These are phyloP conservation scores for Carpatolechia fugitivella DNA, from an alignment of 2,888 invertebrate species.

Conservation along the genomic window DNA sequence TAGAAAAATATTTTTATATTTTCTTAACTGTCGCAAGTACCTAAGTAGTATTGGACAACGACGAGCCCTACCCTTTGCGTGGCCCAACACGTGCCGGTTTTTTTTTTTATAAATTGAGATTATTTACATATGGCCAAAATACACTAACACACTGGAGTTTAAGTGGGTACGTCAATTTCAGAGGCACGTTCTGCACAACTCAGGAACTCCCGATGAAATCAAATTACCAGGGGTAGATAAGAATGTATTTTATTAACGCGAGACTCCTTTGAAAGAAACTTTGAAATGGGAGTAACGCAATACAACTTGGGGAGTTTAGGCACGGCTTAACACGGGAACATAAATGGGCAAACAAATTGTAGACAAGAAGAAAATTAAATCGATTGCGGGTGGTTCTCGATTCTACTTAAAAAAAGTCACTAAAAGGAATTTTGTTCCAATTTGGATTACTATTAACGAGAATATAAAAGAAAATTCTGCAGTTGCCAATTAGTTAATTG, in stretches of 20 bases:
- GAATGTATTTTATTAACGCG: slow-evolving; percentile 23
- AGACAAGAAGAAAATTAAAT: too few relatives aligned
- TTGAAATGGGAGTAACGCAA: slow-evolving; percentile 19
- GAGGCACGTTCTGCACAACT: slow-evolving; percentile 15
- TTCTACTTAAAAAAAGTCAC: too few relatives aligned
- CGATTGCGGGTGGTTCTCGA: not conserved
- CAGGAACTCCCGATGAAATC: slow-evolving; percentile 16
- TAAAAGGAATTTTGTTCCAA: too few relatives aligned
- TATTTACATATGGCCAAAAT: not conserved
- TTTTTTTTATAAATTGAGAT: too few relatives aligned
- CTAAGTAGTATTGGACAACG: too few relatives aligned
- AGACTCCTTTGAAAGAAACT: slow-evolving; percentile 20
- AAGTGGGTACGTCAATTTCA: slow-evolving; percentile 10
- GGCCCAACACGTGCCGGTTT: too few relatives aligned
- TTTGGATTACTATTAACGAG: too few relatives aligned
- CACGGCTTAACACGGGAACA: slow-evolving; percentile 1
- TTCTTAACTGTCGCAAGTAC: too few relatives aligned
- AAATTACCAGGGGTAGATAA: slow-evolving; percentile 24
- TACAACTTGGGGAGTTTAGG: slow-evolving; percentile 16
- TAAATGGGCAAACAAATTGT: not conserved
- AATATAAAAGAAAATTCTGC: too few relatives aligned
- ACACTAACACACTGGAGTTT: not conserved
- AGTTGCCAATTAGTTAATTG: too few relatives aligned
- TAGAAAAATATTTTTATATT: too few relatives aligned
- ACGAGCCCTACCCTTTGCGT: too few relatives aligned